Percentiles rank a stretch among this genome's conserved stretches.
Evolutionary conservation across 2,797 vertebrate genomes (phyloP).

Genomic region (Clarias platycephalus): DNA sequence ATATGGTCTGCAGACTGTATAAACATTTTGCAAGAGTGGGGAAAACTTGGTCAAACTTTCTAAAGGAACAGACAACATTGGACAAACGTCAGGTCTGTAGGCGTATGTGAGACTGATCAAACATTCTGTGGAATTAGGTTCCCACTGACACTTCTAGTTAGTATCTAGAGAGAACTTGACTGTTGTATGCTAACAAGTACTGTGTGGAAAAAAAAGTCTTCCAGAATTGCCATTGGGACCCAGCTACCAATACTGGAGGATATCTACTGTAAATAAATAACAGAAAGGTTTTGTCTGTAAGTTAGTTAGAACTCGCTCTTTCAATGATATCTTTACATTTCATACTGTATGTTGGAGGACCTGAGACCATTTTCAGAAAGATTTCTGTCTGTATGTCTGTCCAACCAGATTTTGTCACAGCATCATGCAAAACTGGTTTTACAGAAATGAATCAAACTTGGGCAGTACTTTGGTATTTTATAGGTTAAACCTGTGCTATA

Average conservation of each 20-base stretch:
- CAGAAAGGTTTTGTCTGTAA: no score
- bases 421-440: no score
- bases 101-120: neutral
- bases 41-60: neutral
- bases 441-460: no score
- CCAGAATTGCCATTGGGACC: neutral
- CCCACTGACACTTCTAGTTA: neutral
- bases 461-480: no score
- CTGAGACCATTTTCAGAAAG: no score
- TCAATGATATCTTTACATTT: no score
- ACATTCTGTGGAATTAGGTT: neutral
- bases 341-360: no score
- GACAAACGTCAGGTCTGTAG: neutral
- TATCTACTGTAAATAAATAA: neutral
- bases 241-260: neutral
- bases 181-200: neutral
- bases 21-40: neutral
- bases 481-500: no score
- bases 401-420: no score
- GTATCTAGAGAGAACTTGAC: neutral
- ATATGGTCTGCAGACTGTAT: no score
- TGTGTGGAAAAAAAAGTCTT: neutral
- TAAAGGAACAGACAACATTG: neutral
- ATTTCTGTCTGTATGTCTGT: no score
- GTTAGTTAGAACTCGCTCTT: no score